Evolutionary conservation across 1,140 invertebrate species (phyloP), one percentile per base, ranked within the genome.

Genomic region (Psix sp.): DNA sequence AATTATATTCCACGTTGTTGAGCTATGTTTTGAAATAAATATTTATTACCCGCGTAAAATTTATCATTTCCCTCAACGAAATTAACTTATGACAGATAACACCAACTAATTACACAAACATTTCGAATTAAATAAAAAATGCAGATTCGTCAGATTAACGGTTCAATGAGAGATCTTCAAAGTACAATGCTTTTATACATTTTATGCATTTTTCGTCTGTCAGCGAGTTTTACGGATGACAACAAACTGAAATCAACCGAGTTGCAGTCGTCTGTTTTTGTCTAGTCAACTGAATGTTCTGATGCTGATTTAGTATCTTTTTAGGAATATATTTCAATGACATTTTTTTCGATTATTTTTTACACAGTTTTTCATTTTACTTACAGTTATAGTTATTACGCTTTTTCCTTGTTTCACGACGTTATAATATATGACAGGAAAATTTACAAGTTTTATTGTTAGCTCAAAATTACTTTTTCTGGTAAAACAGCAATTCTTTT

Each of bases 41-140:
- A n/a, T n/a, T n/a, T n/a, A n/a, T n/a, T n/a, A n/a, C n/a, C n/a
- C n/a, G n/a, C n/a, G n/a, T n/a, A n/a, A 29, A 7, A 1, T 29
- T 29, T 29, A 10, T 7, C 26, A 24, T 9, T 26, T 6, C 13
- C n/a, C 17, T 11, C 11, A 40, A 29, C 5, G 11, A 52, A 39
- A 52, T 6, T 1, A 10, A 16, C 1, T 17, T 52, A 39, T 39
- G 33, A 52, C 17, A 36, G 15, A 52, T 39, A 24, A 26, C 15
- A 35, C 10, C 39, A 54, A 33, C 26, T 42, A 42, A 42, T 20
- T 36, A 20, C n/a, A 26, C 31, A n/a, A 24, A 54, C 24, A 11
- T 14, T 39, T 42, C 15, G 38, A 33, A 20, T 20, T 18, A 33
- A 21, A 54, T 18, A 31, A 54, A 54, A 26, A 31, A 54, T 40